Conservation (phyloP, 1,140 invertebrate genomes). For the Eurosta solidaginis region DNA sequence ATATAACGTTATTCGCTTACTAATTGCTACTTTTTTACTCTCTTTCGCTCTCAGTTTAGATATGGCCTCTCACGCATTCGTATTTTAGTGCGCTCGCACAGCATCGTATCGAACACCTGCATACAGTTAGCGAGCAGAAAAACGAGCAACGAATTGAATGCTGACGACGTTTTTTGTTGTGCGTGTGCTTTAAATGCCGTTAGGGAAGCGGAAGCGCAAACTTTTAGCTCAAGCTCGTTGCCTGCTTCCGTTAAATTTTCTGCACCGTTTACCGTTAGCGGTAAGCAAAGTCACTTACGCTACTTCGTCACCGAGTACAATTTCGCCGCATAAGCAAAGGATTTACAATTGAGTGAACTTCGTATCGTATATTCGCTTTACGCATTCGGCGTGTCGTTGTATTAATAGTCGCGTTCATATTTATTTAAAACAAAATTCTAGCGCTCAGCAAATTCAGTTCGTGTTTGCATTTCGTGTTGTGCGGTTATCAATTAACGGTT, state of each 20-base stretch:
- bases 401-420: conserved; percentile 36
- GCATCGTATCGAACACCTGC: not conserved
- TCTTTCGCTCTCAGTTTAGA: not conserved
- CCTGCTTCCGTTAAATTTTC: not conserved
- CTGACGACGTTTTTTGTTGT: not conserved
- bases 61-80: not conserved
- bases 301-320: not conserved
- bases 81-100: not conserved
- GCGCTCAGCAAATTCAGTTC: conserved; percentile 46
- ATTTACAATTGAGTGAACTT: not conserved
- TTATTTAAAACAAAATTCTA: conserved; percentile 58
- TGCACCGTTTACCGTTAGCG: not conserved
- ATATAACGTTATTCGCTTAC: not conserved
- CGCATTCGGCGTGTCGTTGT: not conserved
- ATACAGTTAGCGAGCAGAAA: not conserved
- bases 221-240: not conserved
- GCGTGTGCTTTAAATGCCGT: not conserved
- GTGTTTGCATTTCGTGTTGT: conserved; percentile 38
- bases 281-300: not conserved
- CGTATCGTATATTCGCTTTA: not conserved
- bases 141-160: too few species aligned
- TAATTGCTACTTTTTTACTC: not conserved
- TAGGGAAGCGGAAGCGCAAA: not conserved
- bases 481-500: not conserved
- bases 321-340: not conserved